Percentiles rank a stretch among this genome's conserved stretches.
Evolutionary conservation across 1,140 invertebrate genomes (phyloP).

Genomic region (Acromyrmex echinatior): DNA sequence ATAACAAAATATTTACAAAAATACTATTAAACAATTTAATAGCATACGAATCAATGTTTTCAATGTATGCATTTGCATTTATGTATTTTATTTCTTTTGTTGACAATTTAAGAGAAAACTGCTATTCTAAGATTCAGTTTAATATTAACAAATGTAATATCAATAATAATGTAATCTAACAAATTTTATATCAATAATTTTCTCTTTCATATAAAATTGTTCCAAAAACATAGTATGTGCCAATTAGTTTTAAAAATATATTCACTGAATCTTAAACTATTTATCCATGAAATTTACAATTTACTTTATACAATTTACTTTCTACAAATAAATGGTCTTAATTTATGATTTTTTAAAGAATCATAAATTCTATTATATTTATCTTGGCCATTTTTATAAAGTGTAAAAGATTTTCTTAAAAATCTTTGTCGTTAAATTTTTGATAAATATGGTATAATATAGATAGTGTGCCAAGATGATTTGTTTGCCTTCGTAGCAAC

Average conservation of each 20-base stretch:
- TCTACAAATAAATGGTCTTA: not conserved
- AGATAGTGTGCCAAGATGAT: not conserved
- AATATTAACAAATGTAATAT: not conserved
- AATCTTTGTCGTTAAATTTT: not conserved
- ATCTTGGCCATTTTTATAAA: not conserved
- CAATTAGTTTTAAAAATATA: slow-evolving; percentile 1
- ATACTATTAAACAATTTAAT: slow-evolving; percentile 5
- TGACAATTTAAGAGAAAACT: not conserved
- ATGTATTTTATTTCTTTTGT: not conserved
- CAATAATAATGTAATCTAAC: not conserved
- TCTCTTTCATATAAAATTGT: slow-evolving; percentile 10
- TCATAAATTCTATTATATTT: slow-evolving; percentile 23
- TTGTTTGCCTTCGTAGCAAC: not conserved
- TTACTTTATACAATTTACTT: not conserved
- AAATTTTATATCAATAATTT: not conserved
- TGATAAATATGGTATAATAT: not conserved
- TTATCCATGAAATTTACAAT: slow-evolving; percentile 1
- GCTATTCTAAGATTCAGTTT: not conserved
- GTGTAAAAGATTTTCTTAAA: not conserved
- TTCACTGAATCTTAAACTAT: not conserved
- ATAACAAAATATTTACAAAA: slow-evolving; percentile 24
- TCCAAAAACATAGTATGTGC: not conserved
- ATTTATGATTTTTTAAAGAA: not conserved
- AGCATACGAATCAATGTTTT: not conserved
- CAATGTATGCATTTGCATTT: not conserved